A percentile compares a stretch with the other conserved stretches of the same genome.
Evolutionary conservation across 2,888 invertebrate species (phyloP).

Genomic region (Tinea semifulvella): DNA sequence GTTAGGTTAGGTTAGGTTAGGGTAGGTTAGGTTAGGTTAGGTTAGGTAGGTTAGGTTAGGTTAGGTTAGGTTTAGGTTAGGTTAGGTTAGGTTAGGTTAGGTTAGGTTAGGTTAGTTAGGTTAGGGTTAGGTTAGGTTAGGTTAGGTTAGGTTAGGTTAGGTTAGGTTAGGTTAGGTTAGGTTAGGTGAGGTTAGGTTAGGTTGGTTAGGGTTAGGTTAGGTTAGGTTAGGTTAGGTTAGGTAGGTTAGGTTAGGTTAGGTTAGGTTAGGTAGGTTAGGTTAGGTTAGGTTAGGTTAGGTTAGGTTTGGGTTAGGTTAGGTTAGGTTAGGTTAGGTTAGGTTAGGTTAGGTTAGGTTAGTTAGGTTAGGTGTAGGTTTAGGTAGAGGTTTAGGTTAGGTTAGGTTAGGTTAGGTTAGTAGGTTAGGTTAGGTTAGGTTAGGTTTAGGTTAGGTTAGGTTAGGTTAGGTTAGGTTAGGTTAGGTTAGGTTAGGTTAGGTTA

Average conservation of each 20-base stretch:
- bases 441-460: slow-evolving; percentile 16
- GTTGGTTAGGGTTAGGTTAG: not conserved
- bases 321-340: slow-evolving; percentile 23
- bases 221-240: slow-evolving; percentile 8
- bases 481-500: slow-evolving; percentile 16
- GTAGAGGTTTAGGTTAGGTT: slow-evolving; percentile 23
- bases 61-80: slow-evolving; percentile 23
- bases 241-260: slow-evolving; percentile 18
- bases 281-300: slow-evolving; percentile 22
- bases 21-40: slow-evolving; percentile 23
- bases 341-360: slow-evolving; percentile 23
- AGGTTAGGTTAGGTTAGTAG: slow-evolving; percentile 17
- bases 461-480: slow-evolving; percentile 16
- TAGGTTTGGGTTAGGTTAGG: slow-evolving; percentile 18
- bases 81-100: slow-evolving; percentile 23
- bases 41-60: slow-evolving; percentile 23
- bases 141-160: slow-evolving; percentile 6
- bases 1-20: slow-evolving; percentile 24
- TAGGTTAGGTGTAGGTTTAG: too few relatives aligned
- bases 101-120: slow-evolving; percentile 15
- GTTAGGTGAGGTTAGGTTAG: slow-evolving; percentile 13
- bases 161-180: slow-evolving; percentile 16
- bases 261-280: slow-evolving; percentile 23
- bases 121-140: slow-evolving; percentile 10
- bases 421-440: slow-evolving; percentile 16